Evolutionary conservation across 2,888 invertebrate genomes (phyloP).

Genomic region (Ellobium chinense): DNA sequence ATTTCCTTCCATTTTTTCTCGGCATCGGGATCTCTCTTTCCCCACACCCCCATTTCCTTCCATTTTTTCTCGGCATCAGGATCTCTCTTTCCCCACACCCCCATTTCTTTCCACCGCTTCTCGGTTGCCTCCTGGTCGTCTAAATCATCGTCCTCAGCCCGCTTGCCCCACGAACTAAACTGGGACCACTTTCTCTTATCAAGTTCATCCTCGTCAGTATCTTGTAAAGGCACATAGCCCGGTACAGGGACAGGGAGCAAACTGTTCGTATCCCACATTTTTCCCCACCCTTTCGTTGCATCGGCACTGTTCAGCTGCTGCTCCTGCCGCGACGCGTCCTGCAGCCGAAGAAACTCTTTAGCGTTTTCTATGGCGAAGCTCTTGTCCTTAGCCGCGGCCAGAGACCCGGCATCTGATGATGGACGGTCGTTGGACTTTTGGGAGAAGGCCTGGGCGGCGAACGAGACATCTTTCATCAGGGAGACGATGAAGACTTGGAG

Average conservation of each 20-base stretch:
- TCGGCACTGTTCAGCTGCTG: neutral
- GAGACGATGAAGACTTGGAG: neutral
- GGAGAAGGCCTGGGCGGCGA: neutral
- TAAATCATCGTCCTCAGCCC: too few relatives aligned
- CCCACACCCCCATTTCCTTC: conserved; percentile 31
- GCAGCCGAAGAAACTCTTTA: neutral
- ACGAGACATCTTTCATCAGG: conserved; percentile 2
- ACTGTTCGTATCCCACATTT: too few relatives aligned
- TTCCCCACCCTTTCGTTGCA: too few relatives aligned
- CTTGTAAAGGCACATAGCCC: too few relatives aligned
- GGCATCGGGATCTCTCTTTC: neutral
- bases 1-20: conserved; percentile 17
- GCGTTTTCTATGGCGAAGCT: neutral
- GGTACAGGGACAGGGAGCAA: too few relatives aligned
- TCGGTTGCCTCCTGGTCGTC: neutral
- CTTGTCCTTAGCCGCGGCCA: neutral
- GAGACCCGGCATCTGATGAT: neutral
- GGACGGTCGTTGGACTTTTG: neutral
- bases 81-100: neutral
- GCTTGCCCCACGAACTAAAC: conserved; percentile 3
- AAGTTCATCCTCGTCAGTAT: neutral
- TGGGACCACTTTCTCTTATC: neutral
- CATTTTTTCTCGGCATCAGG: neutral
- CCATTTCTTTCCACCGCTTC: conserved; percentile 13
- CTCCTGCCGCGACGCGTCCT: neutral